Evolutionary conservation across 2,113 vertebrate species (phyloP), one percentile per base, ranked within the genome.

Genomic region (Xenopus tropicalis): DNA sequence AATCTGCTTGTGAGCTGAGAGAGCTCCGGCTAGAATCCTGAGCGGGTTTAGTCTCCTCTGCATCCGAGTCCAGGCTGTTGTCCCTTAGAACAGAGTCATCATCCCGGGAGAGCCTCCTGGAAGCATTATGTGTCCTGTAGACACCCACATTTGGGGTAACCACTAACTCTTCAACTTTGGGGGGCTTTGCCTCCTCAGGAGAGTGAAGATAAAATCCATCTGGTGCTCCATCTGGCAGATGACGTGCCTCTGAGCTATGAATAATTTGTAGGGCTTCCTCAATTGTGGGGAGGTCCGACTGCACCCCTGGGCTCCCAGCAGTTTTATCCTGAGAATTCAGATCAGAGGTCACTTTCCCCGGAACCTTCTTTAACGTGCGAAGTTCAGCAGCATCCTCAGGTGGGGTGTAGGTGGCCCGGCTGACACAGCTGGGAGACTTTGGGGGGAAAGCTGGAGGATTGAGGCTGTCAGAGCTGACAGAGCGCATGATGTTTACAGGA

Each of bases 181-280:
- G 46, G 46, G 73, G 73, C 54, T 76, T 69, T 1, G 66, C 3
- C 54, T 74, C 56, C 74, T 94, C 93, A 0, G 92, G 94, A 2
- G 92, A 93, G 79, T 96, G 95, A 82, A 96, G 90, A 84, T 93
- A 97, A 84, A 97, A 97, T 56, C 92, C 93, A 0, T 95, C 95
- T 0, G 94, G 90, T 0, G 95, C 95, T 0, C 95, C 95, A 0
- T 97, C 95, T 0, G 95, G 95, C 65, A 94, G 92, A 20, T 95
- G 86, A 29, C 95, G 91, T 25, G 93, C 93, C 82, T 97, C 95
- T 0, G 94, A 91, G 1, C 92, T 94, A 85, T 97, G 94, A 72
- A 97, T 97, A 71, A 97, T 97, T 84, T 97, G 93, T 74, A 97
- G 81, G 1, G 95, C 95, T 79, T 97, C 95, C 77, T 97, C 94